phyloP scores from a whole-genome alignment of 2,113 vertebrate species.

The Elephantulus edwardii region DNA sequence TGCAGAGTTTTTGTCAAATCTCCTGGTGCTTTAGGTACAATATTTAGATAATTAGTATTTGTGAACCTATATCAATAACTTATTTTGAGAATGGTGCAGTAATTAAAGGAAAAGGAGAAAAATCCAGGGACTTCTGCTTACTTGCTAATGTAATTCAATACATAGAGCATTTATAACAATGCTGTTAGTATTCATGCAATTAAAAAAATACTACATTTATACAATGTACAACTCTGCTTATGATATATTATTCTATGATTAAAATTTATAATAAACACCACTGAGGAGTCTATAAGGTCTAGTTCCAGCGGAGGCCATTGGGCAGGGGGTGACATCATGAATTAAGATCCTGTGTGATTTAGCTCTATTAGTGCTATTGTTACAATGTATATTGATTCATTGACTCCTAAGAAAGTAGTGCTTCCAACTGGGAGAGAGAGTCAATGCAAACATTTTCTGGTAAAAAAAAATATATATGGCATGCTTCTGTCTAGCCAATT shows the following conservation, averaged over 20 bases:
- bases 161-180: no score
- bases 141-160: no score
- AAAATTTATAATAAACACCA: not conserved
- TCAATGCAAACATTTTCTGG: constrained; percentile 60
- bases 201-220: not conserved
- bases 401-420: constrained; percentile 62
- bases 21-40: not conserved
- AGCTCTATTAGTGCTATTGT: not conserved
- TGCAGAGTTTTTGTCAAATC: not conserved
- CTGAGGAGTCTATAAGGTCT: not conserved
- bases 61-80: not conserved
- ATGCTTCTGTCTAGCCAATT: constrained; percentile 63
- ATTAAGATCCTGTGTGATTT: no score
- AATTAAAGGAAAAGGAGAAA: not conserved
- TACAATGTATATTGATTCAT: constrained; percentile 42
- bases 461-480: constrained; percentile 19
- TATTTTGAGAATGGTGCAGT: not conserved
- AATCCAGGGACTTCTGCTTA: no score
- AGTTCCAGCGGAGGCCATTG: not conserved
- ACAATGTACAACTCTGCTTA: not conserved
- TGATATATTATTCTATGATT: not conserved
- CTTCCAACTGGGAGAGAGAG: constrained; percentile 54
- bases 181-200: not conserved
- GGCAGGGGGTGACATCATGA: no score
- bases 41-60: not conserved